phyloP scores from a whole-genome alignment of 2,797 vertebrate species.

The Muscicapa comitata region DNA sequence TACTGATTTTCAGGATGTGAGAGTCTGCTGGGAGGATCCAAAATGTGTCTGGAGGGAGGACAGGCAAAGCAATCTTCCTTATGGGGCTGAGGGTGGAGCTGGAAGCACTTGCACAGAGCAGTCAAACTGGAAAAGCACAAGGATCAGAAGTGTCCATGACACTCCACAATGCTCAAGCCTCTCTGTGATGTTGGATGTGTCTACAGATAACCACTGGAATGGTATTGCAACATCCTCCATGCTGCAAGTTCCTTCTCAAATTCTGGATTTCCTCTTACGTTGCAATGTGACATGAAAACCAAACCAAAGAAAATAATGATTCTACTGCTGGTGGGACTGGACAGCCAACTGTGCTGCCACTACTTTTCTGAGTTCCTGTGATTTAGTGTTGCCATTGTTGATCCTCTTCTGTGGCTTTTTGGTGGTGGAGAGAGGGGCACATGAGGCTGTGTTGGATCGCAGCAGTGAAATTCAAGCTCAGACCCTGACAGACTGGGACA shows the following conservation, averaged over 20 bases:
- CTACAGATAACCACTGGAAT: background rate
- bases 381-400: background rate
- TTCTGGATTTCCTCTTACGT: background rate
- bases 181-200: background rate
- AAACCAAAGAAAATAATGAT: background rate
- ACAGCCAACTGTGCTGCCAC: rapidly evolving
- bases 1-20: background rate
- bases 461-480: background rate
- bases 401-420: background rate
- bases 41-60: background rate
- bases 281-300: background rate
- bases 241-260: background rate
- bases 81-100: background rate
- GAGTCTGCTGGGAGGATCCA: background rate
- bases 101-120: background rate
- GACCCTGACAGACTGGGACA: background rate
- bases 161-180: rapidly evolving
- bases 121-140: background rate
- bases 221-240: rapidly evolving
- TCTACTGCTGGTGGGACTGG: background rate
- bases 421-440: background rate
- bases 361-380: background rate
- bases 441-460: rapidly evolving
- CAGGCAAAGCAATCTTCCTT: background rate
- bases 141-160: background rate